Evolutionary conservation across 2,797 vertebrate genomes (phyloP).

Genomic region (Garrulus glandarius): DNA sequence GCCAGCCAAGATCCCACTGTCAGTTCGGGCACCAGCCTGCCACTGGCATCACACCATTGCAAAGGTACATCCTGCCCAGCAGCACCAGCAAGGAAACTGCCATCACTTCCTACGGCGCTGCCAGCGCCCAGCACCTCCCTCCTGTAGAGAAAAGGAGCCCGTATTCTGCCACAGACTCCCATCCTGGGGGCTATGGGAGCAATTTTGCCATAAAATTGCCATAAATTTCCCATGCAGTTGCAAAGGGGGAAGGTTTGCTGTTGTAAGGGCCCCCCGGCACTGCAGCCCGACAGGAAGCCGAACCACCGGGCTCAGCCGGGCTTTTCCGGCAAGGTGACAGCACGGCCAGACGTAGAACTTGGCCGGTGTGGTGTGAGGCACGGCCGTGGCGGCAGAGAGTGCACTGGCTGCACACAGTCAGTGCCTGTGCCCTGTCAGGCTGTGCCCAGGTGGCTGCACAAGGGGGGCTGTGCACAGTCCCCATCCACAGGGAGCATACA

Average conservation of each 20-base stretch:
- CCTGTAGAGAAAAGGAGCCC: background rate
- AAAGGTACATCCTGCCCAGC: background rate
- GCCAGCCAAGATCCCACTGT: background rate
- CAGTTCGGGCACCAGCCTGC: background rate
- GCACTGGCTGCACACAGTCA: accelerated
- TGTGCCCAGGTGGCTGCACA: background rate
- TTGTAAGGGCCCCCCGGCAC: too few species aligned
- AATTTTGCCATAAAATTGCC: background rate
- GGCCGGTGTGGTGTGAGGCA: background rate
- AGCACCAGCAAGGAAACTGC: background rate
- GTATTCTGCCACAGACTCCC: background rate
- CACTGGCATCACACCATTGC: background rate
- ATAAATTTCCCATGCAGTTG: too few species aligned
- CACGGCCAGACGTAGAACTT: background rate
- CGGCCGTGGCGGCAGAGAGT: accelerated
- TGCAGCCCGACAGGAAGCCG: background rate
- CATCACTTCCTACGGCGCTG: background rate
- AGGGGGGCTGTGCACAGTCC: background rate
- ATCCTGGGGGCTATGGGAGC: background rate
- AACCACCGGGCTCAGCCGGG: accelerated
- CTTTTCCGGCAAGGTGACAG: background rate
- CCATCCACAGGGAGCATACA: background rate
- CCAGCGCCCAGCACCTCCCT: background rate
- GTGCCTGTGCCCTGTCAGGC: background rate
- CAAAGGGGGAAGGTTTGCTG: background rate